Conservation (phyloP, 2,888 invertebrate species). For the Pristionchus fissidentatus region DNA sequence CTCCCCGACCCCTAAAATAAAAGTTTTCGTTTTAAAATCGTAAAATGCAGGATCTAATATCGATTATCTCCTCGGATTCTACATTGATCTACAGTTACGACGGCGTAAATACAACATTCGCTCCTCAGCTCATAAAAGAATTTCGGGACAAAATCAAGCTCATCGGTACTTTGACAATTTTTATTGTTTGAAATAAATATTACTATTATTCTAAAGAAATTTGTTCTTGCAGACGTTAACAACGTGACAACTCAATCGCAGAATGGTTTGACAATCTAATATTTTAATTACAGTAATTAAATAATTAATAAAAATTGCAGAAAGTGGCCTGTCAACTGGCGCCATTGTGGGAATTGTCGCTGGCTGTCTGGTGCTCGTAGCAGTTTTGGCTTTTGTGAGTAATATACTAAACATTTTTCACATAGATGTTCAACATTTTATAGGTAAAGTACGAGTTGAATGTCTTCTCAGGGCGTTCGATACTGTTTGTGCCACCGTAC, state of each 20-base stretch:
- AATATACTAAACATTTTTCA: not conserved
- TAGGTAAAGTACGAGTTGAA: no score
- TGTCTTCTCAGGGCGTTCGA: not conserved
- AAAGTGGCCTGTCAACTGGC: not conserved
- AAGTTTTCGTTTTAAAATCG: not conserved
- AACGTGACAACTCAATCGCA: not conserved
- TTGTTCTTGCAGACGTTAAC: not conserved
- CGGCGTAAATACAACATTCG: not conserved
- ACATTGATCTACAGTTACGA: not conserved
- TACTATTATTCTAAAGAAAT: not conserved
- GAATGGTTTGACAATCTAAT: not conserved
- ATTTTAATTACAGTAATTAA: not conserved
- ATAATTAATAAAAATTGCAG: no score
- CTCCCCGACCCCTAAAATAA: not conserved
- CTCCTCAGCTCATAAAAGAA: not conserved
- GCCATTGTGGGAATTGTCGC: not conserved
- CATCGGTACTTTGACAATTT: no score
- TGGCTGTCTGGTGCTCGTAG: not conserved
- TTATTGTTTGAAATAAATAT: not conserved
- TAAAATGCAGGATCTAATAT: constrained; percentile 6
- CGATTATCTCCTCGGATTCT: not conserved
- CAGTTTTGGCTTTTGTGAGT: not conserved
- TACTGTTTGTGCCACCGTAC: not conserved
- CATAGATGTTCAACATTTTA: no score
- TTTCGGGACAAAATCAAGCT: not conserved